phyloP scores from a whole-genome alignment of 2,888 invertebrate species.

The Phoronis australis region DNA sequence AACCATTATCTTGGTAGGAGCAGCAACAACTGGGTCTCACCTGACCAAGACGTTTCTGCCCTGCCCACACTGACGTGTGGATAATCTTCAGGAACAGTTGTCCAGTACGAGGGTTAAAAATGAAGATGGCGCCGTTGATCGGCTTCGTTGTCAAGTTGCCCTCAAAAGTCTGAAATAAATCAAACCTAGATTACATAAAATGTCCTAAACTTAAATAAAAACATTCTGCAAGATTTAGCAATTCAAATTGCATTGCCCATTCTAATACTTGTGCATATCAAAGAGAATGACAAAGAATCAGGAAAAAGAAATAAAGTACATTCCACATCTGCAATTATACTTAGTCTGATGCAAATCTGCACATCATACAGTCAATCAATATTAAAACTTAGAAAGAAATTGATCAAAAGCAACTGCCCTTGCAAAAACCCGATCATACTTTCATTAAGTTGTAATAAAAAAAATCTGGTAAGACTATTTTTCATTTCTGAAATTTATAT shows the following conservation, averaged over 20 bases:
- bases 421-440: neutral
- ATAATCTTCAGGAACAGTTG: slow-evolving; percentile 99
- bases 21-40: slow-evolving; percentile 52
- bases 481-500: neutral
- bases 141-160: slow-evolving; percentile 99
- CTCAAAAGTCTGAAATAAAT: slow-evolving; percentile 75
- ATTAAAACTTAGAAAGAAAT: no score
- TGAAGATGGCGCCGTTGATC: slow-evolving; percentile 99
- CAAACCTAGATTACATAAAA: no score
- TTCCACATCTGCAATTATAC: no score
- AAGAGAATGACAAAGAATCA: no score
- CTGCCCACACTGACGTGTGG: slow-evolving; percentile 99
- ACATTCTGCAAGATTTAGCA: no score
- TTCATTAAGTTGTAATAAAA: neutral
- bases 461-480: neutral
- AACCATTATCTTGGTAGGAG: neutral
- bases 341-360: no score
- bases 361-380: no score
- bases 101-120: slow-evolving; percentile 98
- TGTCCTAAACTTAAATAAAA: no score
- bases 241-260: no score
- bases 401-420: no score
- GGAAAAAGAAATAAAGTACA: no score
- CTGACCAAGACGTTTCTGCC: slow-evolving; percentile 98
- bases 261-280: no score